Conservation (phyloP, 2,888 invertebrate genomes). For the Galeruca laticollis region DNA sequence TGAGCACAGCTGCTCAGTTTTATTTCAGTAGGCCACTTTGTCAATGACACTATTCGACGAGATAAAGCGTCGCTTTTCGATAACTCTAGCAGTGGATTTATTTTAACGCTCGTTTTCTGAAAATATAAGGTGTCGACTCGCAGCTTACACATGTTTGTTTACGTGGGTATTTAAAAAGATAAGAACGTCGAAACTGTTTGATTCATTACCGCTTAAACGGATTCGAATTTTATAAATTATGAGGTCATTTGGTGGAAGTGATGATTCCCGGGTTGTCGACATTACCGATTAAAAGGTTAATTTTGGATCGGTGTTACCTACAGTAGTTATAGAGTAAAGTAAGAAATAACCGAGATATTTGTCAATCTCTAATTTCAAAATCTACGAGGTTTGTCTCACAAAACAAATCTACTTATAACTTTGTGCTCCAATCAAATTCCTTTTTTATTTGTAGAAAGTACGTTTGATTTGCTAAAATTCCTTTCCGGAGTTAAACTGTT, state of each 20-base stretch:
- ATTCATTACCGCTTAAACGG: conserved; percentile 59
- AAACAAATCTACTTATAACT: no score
- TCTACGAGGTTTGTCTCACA: neutral
- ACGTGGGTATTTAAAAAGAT: conserved; percentile 62
- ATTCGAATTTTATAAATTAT: conserved; percentile 54
- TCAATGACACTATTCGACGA: conserved; percentile 60
- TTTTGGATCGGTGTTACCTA: neutral
- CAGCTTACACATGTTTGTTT: conserved; percentile 65
- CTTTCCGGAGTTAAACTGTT: no score
- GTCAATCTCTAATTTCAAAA: neutral
- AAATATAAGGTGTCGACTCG: conserved; percentile 64
- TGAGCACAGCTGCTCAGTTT: conserved; percentile 60
- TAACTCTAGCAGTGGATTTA: conserved; percentile 55
- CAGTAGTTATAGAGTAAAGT: neutral
- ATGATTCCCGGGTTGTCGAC: conserved; percentile 27
- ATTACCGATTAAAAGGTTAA: conserved; percentile 6
- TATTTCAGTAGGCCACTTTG: conserved; percentile 64
- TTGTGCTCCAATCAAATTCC: no score
- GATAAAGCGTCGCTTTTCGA: conserved; percentile 59
- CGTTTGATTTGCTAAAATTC: no score
- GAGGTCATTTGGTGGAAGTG: conserved; percentile 42
- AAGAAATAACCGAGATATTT: neutral
- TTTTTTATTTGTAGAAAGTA: no score
- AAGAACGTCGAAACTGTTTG: conserved; percentile 60
- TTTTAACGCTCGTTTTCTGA: conserved; percentile 54